Conservation (phyloP, 1,140 invertebrate species). For the Conus betulinus region DNA sequence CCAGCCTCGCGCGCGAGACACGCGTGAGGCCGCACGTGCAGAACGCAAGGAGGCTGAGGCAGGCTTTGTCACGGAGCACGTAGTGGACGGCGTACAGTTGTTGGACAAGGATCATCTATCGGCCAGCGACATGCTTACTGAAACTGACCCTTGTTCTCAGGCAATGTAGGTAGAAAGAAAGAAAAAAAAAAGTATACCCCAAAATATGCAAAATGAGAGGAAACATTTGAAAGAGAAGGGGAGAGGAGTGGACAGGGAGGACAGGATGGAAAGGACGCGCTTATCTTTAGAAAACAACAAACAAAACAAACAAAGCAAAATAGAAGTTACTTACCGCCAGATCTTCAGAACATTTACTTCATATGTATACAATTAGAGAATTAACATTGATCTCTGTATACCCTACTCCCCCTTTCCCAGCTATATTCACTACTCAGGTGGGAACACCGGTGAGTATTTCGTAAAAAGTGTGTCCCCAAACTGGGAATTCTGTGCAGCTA, state of each 20-base stretch:
- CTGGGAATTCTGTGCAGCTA: too few species aligned
- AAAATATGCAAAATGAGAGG: not conserved
- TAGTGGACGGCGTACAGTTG: slow-evolving; percentile 1
- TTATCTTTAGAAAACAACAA: too few species aligned
- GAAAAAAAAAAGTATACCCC: not conserved
- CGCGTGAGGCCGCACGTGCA: not conserved
- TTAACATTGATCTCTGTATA: too few species aligned
- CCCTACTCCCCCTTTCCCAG: too few species aligned
- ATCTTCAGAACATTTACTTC: too few species aligned
- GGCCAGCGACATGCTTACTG: not conserved
- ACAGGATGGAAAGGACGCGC: too few species aligned
- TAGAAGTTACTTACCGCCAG: too few species aligned
- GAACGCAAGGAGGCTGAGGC: not conserved
- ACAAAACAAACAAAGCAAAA: too few species aligned
- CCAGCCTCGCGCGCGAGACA: not conserved
- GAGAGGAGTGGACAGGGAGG: not conserved
- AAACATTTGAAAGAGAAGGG: not conserved
- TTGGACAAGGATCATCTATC: not conserved
- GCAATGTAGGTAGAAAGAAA: not conserved
- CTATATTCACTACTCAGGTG: too few species aligned
- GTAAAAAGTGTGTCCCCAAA: too few species aligned
- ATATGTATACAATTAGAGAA: too few species aligned
- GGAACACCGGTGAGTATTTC: too few species aligned
- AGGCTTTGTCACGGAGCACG: not conserved
- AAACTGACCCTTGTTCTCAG: not conserved